Conservation (phyloP, 1,140 invertebrate genomes). For the Pseudomyrmex flavicornis region DNA sequence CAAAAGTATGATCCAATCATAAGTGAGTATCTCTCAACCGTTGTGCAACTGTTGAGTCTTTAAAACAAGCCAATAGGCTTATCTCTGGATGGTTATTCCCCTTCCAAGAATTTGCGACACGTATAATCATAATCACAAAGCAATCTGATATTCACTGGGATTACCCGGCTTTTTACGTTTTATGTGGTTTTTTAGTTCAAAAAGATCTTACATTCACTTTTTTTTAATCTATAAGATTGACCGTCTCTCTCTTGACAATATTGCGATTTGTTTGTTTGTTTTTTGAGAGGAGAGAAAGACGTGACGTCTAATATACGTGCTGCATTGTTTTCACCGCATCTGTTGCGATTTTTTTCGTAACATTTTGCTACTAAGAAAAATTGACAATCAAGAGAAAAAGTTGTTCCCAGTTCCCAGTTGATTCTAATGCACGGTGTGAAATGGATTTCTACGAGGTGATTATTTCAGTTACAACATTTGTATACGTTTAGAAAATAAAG, state of each 20-base stretch:
- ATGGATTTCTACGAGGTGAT: slow-evolving; percentile 65
- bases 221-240: no score
- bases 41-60: not conserved
- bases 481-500: not conserved
- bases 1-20: no score
- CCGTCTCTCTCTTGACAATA: not conserved
- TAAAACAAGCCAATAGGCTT: not conserved
- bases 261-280: not conserved
- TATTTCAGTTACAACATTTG: not conserved
- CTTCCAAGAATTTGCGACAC: no score
- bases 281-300: no score
- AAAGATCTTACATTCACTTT: no score
- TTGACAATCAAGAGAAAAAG: not conserved
- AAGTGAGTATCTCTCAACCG: no score
- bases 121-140: no score
- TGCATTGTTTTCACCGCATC: not conserved
- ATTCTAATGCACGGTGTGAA: slow-evolving; percentile 60
- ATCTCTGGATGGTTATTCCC: no score
- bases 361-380: not conserved
- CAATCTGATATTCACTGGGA: not conserved
- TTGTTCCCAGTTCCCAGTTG: not conserved
- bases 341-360: not conserved
- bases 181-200: not conserved
- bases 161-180: not conserved
- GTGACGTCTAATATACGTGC: not conserved